Percentiles rank a stretch among this genome's conserved stretches.
phyloP scores from a whole-genome alignment of 2,888 invertebrate species.

The Macaria notata region DNA sequence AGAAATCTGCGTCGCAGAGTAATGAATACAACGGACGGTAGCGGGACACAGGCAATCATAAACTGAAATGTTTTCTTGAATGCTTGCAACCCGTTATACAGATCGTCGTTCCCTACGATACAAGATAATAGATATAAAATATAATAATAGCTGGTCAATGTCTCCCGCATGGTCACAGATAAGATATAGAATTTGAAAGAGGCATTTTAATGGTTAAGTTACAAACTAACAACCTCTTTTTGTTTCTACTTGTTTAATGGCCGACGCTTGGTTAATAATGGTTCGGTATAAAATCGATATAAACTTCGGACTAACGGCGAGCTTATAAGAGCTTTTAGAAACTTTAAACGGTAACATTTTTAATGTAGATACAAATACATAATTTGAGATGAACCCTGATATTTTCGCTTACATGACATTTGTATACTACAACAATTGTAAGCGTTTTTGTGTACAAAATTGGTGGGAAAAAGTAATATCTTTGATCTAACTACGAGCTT shows the following conservation, averaged over 20 bases:
- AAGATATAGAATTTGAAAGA: slow-evolving; percentile 10
- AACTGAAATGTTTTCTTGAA: slow-evolving; percentile 55
- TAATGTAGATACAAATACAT: too few relatives aligned
- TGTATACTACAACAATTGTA: too few relatives aligned
- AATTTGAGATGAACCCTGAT: too few relatives aligned
- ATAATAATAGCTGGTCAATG: slow-evolving; percentile 24
- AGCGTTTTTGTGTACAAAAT: too few relatives aligned
- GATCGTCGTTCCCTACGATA: slow-evolving; percentile 36
- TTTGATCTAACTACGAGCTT: background rate
- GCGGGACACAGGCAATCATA: slow-evolving; percentile 56
- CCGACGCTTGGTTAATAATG: too few relatives aligned
- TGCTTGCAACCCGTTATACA: slow-evolving; percentile 42
- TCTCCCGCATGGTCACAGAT: slow-evolving; percentile 7
- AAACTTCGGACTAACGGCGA: too few relatives aligned
- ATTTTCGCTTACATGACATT: too few relatives aligned
- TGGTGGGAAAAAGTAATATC: background rate
- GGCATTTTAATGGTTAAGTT: slow-evolving; percentile 1
- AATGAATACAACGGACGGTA: slow-evolving; percentile 54
- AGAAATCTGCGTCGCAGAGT: slow-evolving; percentile 24
- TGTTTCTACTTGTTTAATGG: background rate
- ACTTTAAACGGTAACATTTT: too few relatives aligned
- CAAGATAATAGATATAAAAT: slow-evolving; percentile 29
- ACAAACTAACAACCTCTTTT: background rate
- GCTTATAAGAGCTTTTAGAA: too few relatives aligned
- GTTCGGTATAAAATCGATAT: too few relatives aligned